These are phyloP conservation scores for Acleris holmiana DNA, from an alignment of 2,888 invertebrate genomes.

Conservation along the genomic window DNA sequence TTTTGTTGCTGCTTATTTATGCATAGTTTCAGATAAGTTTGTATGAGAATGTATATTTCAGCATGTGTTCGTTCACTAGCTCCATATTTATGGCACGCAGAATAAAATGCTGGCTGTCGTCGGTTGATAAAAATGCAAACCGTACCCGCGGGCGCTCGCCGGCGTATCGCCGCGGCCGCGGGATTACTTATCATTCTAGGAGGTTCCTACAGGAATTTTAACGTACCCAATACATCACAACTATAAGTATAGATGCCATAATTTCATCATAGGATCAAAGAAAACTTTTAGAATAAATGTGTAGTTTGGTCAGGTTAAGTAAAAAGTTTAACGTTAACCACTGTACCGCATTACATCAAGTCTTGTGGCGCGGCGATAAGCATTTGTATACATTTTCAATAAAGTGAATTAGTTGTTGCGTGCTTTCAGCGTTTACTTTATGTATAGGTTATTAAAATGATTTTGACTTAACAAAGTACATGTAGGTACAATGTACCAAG, in stretches of 20 bases:
- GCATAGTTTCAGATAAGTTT: conserved; percentile 81
- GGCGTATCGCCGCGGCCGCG: conserved; percentile 12
- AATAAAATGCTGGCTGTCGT: conserved; percentile 78
- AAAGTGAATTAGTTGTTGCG: too few species aligned
- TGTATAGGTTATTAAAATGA: too few species aligned
- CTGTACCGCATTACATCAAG: too few species aligned
- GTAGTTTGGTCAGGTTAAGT: too few species aligned
- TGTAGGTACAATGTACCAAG: too few species aligned
- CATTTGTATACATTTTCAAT: too few species aligned
- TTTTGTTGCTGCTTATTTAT: conserved; percentile 73
- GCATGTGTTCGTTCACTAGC: conserved; percentile 69
- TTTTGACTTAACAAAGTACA: too few species aligned
- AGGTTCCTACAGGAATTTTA: conserved; percentile 7
- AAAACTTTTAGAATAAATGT: too few species aligned
- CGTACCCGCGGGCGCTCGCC: conserved; percentile 65
- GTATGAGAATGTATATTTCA: conserved; percentile 72
- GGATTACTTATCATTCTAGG: conserved; percentile 22
- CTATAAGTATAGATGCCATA: background rate
- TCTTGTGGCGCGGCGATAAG: too few species aligned
- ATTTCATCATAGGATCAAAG: too few species aligned
- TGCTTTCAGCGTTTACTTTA: too few species aligned
- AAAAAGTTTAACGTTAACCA: too few species aligned
- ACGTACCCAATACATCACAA: background rate
- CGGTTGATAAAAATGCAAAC: conserved; percentile 83
- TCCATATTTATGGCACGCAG: conserved; percentile 82